Base-by-base conservation (phyloP, 2,113 vertebrate genomes). In the Serinus canaria region DNA sequence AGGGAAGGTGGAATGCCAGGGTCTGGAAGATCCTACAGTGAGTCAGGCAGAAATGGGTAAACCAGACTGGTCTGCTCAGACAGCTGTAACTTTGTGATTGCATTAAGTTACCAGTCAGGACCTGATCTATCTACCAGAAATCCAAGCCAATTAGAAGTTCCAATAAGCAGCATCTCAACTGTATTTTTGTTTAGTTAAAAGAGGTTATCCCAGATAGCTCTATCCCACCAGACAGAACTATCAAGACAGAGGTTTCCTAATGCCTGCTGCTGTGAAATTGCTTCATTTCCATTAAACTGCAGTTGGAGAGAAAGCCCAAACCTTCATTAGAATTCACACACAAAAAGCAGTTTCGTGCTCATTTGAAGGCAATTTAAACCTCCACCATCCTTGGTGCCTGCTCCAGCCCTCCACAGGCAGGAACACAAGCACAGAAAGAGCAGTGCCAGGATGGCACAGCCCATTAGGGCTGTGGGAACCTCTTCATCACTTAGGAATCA, bases 61-160 rank as follows among this genome's bases (percentile, higher is more conserved):
- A 69, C n/a, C 64, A 25, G 11, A 0, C 0, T 1, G 2, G 10
- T 58, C 43, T 47, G 3, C 11, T 23, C 46, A 17, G 68, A 31
- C 4, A 17, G 22, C 2, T 43, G 5, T 41, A 67, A 70, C 5
- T 24, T 31, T 21, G 35, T 49, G 7, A 49, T 31, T 10, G 1
- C 14, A 13, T 16, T 19, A 19, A 85, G 44, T 83, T 41, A 62
- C 25, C 13, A 13, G 25, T 33, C 31, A 19, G 43, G 25, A 1
- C 1, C 44, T 73, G 75, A 62, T 41, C 22, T 60, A 79, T n/a
- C 81, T 24, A 22, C 11, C 37, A 89, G 81, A 83, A 91, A 87
- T 22, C 18, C 52, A 13, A 63, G 31, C 18, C 22, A 15, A 47
- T 56, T 13, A 47, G 9, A n/a, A 19, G 19, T 60, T 77, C 28